These are phyloP conservation scores for Hypomecis atomaria DNA, from an alignment of 2,888 invertebrate species.

Conservation along the genomic window DNA sequence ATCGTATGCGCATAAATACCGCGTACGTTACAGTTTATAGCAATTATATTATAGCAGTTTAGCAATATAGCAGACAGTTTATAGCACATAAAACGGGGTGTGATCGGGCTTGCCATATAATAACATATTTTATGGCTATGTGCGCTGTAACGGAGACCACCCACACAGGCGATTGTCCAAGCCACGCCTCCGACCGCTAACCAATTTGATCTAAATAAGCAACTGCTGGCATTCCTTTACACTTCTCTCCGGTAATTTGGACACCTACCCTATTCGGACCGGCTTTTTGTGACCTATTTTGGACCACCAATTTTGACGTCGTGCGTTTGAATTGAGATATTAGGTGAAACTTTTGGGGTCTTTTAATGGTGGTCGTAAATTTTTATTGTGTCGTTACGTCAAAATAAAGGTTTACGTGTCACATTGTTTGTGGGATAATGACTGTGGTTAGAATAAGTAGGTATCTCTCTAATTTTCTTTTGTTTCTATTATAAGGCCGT, in stretches of 20 bases:
- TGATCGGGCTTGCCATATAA: conserved; percentile 65
- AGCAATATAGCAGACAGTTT: conserved; percentile 53
- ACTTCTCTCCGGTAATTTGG: conserved; percentile 54
- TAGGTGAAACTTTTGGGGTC: conserved; percentile 21
- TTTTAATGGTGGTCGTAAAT: conserved; percentile 8
- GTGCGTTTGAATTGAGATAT: conserved; percentile 31
- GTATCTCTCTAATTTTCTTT: conserved; percentile 50
- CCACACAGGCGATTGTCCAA: conserved; percentile 65
- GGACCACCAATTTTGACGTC: conserved; percentile 24
- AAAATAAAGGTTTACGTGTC: conserved; percentile 54
- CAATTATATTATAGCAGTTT: conserved; percentile 45
- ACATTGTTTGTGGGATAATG: conserved; percentile 54
- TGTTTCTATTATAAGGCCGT: conserved; percentile 50
- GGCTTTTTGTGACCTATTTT: conserved; percentile 38
- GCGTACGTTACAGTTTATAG: conserved; percentile 39
- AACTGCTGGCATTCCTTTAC: conserved; percentile 33
- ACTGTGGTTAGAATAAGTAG: conserved; percentile 37
- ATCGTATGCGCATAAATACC: conserved; percentile 38
- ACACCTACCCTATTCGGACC: conserved; percentile 55
- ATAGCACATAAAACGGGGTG: conserved; percentile 70
- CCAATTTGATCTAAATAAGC: conserved; percentile 69
- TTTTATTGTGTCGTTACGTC: conserved; percentile 39
- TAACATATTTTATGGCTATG: conserved; percentile 69
- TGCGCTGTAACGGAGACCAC: conserved; percentile 68
- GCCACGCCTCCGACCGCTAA: conserved; percentile 71